A percentile compares a stretch with the other conserved stretches of the same genome.
Conservation (phyloP, 2,113 vertebrate genomes). For the Spea bombifrons region DNA sequence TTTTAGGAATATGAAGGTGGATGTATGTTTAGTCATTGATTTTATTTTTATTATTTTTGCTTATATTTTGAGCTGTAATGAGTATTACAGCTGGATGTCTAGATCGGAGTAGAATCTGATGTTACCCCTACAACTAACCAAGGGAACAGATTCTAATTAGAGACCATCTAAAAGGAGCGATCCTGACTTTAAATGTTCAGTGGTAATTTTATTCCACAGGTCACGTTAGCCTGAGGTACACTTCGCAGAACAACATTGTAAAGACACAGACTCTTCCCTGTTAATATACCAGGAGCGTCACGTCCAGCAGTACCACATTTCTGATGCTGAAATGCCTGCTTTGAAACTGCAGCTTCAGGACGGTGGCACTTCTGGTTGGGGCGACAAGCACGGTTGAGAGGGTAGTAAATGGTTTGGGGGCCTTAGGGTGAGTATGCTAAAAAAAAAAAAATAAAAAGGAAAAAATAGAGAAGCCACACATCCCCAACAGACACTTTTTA, state of each 20-base stretch:
- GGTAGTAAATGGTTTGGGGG: slow-evolving; percentile 24
- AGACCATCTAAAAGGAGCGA: no score
- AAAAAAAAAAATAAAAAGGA: neutral
- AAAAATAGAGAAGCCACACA: no score
- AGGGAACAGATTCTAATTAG: no score
- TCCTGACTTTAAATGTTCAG: no score
- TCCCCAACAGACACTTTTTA: no score
- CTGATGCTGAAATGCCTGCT: slow-evolving; percentile 43
- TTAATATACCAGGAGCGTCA: slow-evolving; percentile 32
- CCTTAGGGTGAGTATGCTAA: slow-evolving; percentile 33
- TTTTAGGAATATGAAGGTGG: no score
- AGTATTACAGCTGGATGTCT: no score
- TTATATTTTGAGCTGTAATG: no score
- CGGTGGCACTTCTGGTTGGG: slow-evolving; percentile 44
- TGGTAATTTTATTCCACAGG: slow-evolving; percentile 14
- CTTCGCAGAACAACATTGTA: slow-evolving; percentile 10
- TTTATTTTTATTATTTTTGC: no score
- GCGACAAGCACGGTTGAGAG: slow-evolving; percentile 27
- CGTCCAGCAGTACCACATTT: slow-evolving; percentile 47
- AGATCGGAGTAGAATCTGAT: no score
- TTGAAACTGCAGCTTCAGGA: slow-evolving; percentile 42
- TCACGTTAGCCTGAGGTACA: neutral
- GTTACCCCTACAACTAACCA: no score
- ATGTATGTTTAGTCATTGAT: no score
- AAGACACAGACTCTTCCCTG: neutral